Evolutionary conservation across 1,140 invertebrate genomes (phyloP).

Genomic region (Macrocentrus cingulum): DNA sequence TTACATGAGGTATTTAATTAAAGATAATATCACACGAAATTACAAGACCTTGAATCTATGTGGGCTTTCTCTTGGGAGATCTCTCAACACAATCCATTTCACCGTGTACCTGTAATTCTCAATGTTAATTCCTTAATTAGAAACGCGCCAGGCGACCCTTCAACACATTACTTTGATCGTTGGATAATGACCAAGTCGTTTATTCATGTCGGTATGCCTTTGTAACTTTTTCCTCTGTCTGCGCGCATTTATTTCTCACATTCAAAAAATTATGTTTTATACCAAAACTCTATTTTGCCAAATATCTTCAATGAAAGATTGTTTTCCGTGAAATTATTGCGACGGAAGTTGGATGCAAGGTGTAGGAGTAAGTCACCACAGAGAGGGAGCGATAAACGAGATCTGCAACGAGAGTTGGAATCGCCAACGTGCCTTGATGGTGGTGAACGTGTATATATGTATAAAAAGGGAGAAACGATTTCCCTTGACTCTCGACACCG

Average conservation of each 20-base stretch:
- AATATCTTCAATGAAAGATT: too few species aligned
- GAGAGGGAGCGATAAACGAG: not conserved
- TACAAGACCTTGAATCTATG: not conserved
- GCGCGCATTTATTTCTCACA: slow-evolving; percentile 4
- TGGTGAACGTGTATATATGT: too few species aligned
- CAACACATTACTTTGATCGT: slow-evolving; percentile 23
- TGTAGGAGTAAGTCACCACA: not conserved
- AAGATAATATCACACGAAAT: slow-evolving; percentile 8
- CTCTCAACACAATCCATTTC: slow-evolving; percentile 19
- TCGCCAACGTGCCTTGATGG: too few species aligned
- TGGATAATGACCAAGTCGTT: slow-evolving; percentile 21
- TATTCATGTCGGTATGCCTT: slow-evolving; percentile 21
- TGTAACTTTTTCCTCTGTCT: not conserved
- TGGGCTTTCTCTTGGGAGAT: slow-evolving; percentile 13
- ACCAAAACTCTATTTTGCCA: too few species aligned
- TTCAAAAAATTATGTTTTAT: slow-evolving; percentile 14
- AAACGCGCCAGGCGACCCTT: slow-evolving; percentile 22
- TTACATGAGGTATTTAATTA: slow-evolving; percentile 4
- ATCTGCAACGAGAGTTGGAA: too few species aligned
- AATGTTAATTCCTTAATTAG: slow-evolving; percentile 23
- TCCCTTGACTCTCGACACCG: slow-evolving; percentile 10
- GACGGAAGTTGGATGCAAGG: not conserved
- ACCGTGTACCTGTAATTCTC: slow-evolving; percentile 20
- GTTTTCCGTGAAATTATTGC: too few species aligned
- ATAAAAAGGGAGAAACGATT: slow-evolving; percentile 17